Conservation (phyloP, 2,888 invertebrate species). For the Drosophila pseudotalamancana region DNA sequence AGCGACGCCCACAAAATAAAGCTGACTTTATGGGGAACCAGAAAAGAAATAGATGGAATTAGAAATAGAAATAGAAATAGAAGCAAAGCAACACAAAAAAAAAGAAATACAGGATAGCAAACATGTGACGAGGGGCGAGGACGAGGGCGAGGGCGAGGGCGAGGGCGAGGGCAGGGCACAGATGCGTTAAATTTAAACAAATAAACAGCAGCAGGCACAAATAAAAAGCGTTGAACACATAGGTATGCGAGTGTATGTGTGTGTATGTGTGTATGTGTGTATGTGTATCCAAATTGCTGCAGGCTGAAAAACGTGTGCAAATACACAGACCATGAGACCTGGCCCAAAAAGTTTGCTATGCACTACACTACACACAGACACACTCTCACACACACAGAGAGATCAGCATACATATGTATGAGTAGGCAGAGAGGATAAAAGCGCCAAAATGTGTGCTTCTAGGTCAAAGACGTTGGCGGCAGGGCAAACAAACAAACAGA, state of each 20-base stretch:
- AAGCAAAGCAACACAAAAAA: constrained; percentile 1
- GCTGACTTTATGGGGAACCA: constrained; percentile 27
- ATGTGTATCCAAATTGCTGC: constrained; percentile 43
- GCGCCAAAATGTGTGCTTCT: constrained; percentile 72
- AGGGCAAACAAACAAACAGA: constrained; percentile 48
- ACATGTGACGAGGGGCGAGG: not conserved
- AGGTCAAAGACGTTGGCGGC: constrained; percentile 73
- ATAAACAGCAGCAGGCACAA: constrained; percentile 73
- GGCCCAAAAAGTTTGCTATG: constrained; percentile 46
- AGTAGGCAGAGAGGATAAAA: constrained; percentile 43
- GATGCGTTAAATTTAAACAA: constrained; percentile 77
- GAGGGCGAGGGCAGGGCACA: constrained; percentile 4
- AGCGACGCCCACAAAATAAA: constrained; percentile 22
- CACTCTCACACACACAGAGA: not conserved
- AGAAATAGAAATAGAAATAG: constrained; percentile 25
- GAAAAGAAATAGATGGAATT: constrained; percentile 25
- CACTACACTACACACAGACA: constrained; percentile 11
- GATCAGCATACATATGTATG: constrained; percentile 10
- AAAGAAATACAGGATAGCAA: constrained; percentile 1
- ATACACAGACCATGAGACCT: constrained; percentile 56
- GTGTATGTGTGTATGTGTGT: not conserved
- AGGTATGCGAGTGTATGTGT: constrained; percentile 7
- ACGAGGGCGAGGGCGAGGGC: not conserved
- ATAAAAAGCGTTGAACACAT: constrained; percentile 50
- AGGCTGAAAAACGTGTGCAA: constrained; percentile 58